Conservation (phyloP, 2,888 invertebrate species). For the Noctuana brunneofusca region DNA sequence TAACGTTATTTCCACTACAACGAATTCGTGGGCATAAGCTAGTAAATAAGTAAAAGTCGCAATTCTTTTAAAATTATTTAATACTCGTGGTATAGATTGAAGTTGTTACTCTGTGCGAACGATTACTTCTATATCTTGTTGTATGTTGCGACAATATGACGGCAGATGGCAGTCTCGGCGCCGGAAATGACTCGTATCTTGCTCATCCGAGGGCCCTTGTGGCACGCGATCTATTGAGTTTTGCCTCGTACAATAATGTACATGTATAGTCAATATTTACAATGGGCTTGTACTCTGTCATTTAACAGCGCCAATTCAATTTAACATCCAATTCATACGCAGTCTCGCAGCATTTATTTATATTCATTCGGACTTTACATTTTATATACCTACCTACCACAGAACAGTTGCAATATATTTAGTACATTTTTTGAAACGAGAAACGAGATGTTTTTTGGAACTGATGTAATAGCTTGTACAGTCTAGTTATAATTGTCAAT, state of each 20-base stretch:
- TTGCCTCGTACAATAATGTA: constrained; percentile 40
- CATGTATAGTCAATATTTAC: constrained; percentile 41
- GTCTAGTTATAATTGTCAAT: too few relatives aligned
- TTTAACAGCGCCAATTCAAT: constrained; percentile 15
- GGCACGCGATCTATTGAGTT: constrained; percentile 59
- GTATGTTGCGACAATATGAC: constrained; percentile 25
- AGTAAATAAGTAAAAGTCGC: too few relatives aligned
- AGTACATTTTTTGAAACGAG: too few relatives aligned
- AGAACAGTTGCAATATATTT: neutral
- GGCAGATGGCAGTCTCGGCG: constrained; percentile 58
- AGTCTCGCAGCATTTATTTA: too few relatives aligned
- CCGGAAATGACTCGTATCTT: constrained; percentile 75
- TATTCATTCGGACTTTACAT: too few relatives aligned
- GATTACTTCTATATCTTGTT: constrained; percentile 11
- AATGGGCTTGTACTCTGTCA: constrained; percentile 28
- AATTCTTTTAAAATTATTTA: too few relatives aligned
- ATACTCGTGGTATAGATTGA: neutral
- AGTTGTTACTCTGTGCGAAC: constrained; percentile 31
- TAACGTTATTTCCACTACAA: too few relatives aligned
- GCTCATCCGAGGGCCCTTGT: constrained; percentile 60
- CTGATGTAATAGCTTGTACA: too few relatives aligned
- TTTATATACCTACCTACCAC: neutral
- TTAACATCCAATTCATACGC: neutral
- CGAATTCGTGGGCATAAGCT: too few relatives aligned
- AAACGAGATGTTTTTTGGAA: too few relatives aligned